A percentile compares a stretch with the other conserved stretches of the same genome.
These are phyloP conservation scores for Dasyprocta punctata DNA, from an alignment of 2,113 vertebrate genomes.

Conservation along the genomic window DNA sequence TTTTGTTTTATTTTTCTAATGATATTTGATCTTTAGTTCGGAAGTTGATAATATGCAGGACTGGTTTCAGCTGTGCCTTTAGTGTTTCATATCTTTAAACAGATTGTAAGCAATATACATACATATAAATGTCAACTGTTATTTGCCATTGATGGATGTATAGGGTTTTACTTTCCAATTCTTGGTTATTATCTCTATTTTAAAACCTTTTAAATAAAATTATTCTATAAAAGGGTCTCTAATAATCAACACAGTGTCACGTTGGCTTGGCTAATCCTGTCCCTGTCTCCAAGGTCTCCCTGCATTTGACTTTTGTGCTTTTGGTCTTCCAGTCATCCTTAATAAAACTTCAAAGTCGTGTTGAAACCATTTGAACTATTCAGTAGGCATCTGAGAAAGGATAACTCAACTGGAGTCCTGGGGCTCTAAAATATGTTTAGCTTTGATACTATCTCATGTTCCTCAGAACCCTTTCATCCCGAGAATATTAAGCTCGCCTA, in stretches of 20 bases:
- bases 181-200: background rate
- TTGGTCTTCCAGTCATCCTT: conserved; percentile 45
- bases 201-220: background rate
- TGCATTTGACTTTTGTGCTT: background rate
- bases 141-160: background rate
- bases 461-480: conserved; percentile 51
- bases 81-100: background rate
- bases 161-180: background rate
- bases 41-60: background rate
- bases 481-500: conserved; percentile 50
- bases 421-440: conserved; percentile 65
- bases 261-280: rapidly evolving
- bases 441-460: conserved; percentile 72
- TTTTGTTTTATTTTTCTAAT: background rate
- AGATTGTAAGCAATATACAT: background rate
- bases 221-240: background rate
- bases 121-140: background rate
- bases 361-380: conserved; percentile 54
- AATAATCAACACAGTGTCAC: background rate
- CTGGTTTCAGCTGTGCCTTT: background rate
- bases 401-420: conserved; percentile 46
- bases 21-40: background rate
- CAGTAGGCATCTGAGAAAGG: conserved; percentile 55
- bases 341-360: conserved; percentile 72
- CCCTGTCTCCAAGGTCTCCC: background rate